Evolutionary conservation across 2,888 invertebrate species (phyloP).

Genomic region (Drosophila histrio): DNA sequence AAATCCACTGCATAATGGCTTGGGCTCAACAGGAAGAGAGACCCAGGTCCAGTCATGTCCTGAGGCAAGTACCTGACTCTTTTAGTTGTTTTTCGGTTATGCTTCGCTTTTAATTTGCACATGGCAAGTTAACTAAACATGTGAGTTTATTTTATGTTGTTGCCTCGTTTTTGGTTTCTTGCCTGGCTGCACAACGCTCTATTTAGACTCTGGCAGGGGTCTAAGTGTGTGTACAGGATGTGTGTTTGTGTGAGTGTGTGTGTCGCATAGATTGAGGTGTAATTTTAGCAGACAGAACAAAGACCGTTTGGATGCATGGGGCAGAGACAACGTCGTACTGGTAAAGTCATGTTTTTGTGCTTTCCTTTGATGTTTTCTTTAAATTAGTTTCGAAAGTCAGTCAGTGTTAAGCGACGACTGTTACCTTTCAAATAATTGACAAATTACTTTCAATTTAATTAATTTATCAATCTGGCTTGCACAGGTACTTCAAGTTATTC

Average conservation of each 20-base stretch:
- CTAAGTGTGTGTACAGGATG: neutral
- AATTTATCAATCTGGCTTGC: slow-evolving; percentile 2
- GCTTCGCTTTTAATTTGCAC: slow-evolving; percentile 70
- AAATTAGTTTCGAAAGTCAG: slow-evolving; percentile 56
- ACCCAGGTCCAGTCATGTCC: slow-evolving; percentile 17
- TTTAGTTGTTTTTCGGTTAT: slow-evolving; percentile 64
- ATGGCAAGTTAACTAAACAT: slow-evolving; percentile 74
- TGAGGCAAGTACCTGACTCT: slow-evolving; percentile 9
- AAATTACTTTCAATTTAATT: slow-evolving; percentile 11
- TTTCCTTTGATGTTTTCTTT: slow-evolving; percentile 58
- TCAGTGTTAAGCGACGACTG: slow-evolving; percentile 28
- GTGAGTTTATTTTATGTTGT: slow-evolving; percentile 75
- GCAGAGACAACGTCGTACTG: slow-evolving; percentile 14
- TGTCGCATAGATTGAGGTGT: slow-evolving; percentile 40
- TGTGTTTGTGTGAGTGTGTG: slow-evolving; percentile 21
- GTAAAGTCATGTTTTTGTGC: slow-evolving; percentile 24
- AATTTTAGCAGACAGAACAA: slow-evolving; percentile 40
- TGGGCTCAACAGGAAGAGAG: slow-evolving; percentile 36
- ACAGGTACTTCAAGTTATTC: neutral
- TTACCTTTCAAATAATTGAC: slow-evolving; percentile 22
- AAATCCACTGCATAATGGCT: slow-evolving; percentile 55
- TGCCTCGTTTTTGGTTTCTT: slow-evolving; percentile 53
- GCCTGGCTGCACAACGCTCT: slow-evolving; percentile 52
- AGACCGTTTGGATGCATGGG: slow-evolving; percentile 42
- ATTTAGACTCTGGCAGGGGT: neutral